phyloP scores from a whole-genome alignment of 2,888 invertebrate genomes.

The Pheosia gnoma region DNA sequence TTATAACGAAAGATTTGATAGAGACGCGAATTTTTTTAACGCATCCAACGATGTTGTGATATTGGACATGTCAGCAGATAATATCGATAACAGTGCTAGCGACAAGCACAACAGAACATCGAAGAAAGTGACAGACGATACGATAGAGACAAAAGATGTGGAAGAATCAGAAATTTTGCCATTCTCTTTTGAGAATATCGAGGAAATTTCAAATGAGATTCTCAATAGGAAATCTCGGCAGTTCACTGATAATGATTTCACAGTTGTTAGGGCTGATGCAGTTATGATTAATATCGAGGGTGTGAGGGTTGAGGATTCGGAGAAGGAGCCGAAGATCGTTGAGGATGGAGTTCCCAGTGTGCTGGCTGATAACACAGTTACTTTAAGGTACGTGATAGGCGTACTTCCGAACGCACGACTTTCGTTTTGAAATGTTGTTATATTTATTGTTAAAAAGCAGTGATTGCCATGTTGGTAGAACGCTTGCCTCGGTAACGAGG shows the following conservation, averaged over 20 bases:
- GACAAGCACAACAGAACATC: background rate
- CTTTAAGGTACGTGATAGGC: slow-evolving; percentile 68
- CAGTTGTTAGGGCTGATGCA: slow-evolving; percentile 41
- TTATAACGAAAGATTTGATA: background rate
- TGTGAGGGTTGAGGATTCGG: slow-evolving; percentile 82
- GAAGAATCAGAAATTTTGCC: background rate
- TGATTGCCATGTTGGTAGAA: no score
- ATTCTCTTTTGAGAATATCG: background rate
- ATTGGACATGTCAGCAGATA: no score
- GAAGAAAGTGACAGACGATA: background rate
- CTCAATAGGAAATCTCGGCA: slow-evolving; percentile 30
- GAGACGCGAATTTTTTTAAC: background rate
- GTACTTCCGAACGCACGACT: no score
- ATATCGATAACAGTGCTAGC: no score
- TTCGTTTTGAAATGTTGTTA: no score
- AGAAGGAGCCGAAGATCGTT: slow-evolving; percentile 81
- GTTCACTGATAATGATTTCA: slow-evolving; percentile 41
- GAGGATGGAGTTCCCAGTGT: slow-evolving; percentile 88
- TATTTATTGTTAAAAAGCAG: no score
- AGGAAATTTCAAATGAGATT: background rate
- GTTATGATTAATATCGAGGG: slow-evolving; percentile 72
- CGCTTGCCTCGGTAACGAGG: no score
- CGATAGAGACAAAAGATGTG: background rate
- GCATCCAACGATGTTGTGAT: no score
- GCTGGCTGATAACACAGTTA: slow-evolving; percentile 83